Evolutionary conservation across 2,113 vertebrate species (phyloP), one percentile per base, ranked within the genome.

Genomic region (Dromaius novaehollandiae): DNA sequence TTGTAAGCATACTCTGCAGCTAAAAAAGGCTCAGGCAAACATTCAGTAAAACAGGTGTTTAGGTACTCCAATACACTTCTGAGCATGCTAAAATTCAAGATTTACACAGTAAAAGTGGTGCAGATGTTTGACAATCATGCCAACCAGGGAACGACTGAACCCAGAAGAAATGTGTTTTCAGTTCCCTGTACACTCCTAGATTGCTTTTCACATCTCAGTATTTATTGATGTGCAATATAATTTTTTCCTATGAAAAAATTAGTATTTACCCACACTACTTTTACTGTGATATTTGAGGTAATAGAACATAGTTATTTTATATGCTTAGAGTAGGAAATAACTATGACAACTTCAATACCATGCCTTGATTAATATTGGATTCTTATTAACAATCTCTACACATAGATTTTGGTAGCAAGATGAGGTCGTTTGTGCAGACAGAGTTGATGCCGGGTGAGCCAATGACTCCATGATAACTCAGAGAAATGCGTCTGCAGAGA

Each of bases 281-380:
- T 89, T 77, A 38, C 60, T 5, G 1, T 81, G 71, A 50, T 94
- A 71, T 74, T 42, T 75, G 87, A 93, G 89, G 69, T 82, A 92
- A 79, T 66, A 74, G 48, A 74, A 89, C 56, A 74, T 93, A 1
- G 0, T 95, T 95, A 89, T 36, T 89, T 77, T 82, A 82, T 89
- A 8, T 68, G 71, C 85, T 88, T 60, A 55, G 36, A 89, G 91
- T 64, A 81, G 82, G 79, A 96, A 95, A 95, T 96, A 93, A 93
- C 93, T 90, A 58, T 81, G 93, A 95, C 94, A 91, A 38, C 82
- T 95, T 73, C 94, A 89, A 95, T 96, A 96, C 60, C 65, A 6
- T 36, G 38, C 64, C 88, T 95, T 91, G 89, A 93, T 95, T 97
- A 95, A 95, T 97, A 94, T 88, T 96, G 95, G 93, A 95, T 97